Base-by-base conservation (phyloP, 1,140 invertebrate species). In the Drosophila punjabiensis region DNA sequence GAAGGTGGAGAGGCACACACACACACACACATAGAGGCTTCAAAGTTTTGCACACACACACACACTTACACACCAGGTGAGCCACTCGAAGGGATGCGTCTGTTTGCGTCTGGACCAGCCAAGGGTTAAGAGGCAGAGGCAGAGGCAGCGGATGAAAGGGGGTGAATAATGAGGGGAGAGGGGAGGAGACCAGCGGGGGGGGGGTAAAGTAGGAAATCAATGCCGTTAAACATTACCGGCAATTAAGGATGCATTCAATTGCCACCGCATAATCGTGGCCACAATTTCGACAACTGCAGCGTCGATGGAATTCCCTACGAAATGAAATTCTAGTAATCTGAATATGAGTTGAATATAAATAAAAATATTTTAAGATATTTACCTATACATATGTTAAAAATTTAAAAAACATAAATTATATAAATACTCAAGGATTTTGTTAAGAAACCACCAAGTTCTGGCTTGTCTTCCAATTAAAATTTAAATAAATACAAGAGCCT, bases 211-310 rank as follows among this genome's bases (percentile, higher is more conserved):
- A 24, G 41, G 20, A 41, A 60, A 63, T 50, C 50, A 56, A 69
- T 70, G 48, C 71, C 61, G 61, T 64, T 32, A 30, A 52, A 68
- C 73, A 77, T 78, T 70, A 70, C 75, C 76, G 59, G 59, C 76
- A 79, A 79, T 79, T 78, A 78, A 70, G 75, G 58, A 69, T 70
- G 59, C 65, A 78, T 79, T 78, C 74, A 78, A 43, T 70, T 45
- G 75, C 43, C 52, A 59, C 76, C 59, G 53, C 56, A 78, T 79
- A 53, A 78, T 64, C 77, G 45, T 53, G 75, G 41, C 45, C 70
- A 73, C 70, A 71, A 20, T 18, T 43, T 43, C 30, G 28, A 30
- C 14, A 56, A 56, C 20, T 30, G 39, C 32, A 45, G 30, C 20
- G 53, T 56, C 33, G 16, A 56, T 2, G 20, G 53, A 10, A 37